Base-by-base conservation (phyloP, 2,888 invertebrate species). In the Metalampra italica region DNA sequence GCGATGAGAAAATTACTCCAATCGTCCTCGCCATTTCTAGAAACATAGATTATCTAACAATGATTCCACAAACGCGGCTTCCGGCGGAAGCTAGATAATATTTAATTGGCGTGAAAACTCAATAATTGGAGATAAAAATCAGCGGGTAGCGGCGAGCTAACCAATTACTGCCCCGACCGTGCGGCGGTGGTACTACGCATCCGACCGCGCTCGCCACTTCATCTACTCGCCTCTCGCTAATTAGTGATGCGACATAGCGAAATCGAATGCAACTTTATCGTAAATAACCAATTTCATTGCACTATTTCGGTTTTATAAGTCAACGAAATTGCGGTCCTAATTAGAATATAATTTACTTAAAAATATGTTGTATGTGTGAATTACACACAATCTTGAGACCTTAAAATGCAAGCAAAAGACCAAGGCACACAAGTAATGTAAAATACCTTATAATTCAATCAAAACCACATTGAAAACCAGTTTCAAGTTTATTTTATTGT, bases 101-200 rank as follows among this genome's bases (percentile, higher is more conserved):
- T 81, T 81, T 87, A 87, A 86, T 87, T 87, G 86, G 84, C 84
- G 87, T 81, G 86, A 87, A 87, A 87, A 86, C 82, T 83, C 85
- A 86, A 87, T 86, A 85, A 86, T 82, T 83, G 82, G 60, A 81
- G 87, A 87, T 87, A 87, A 86, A 85, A 86, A 87, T 87, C 87
- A 75, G 75, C 72, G 73, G 72, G 70, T 71, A 68, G 66, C 59
- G 63, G 64, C 62, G 71, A 71, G 76, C 74, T 75, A 76, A 84
- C 82, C 86, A 86, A 87, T 87, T 87, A 87, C 81, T 65, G 79
- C 70, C 66, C 71, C 75, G 71, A 72, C 71, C 62, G 71, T 78
- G 81, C 78, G 78, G n/a, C n/a, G n/a, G n/a, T n/a, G n/a, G 78
- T 67, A 70, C 67, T 70, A 71, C 75, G 75, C 78, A 71, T 71